A percentile compares a stretch with the other conserved stretches of the same genome.
Conservation (phyloP, 92 coral and sea anemone species). For the Siderastrea siderea region DNA sequence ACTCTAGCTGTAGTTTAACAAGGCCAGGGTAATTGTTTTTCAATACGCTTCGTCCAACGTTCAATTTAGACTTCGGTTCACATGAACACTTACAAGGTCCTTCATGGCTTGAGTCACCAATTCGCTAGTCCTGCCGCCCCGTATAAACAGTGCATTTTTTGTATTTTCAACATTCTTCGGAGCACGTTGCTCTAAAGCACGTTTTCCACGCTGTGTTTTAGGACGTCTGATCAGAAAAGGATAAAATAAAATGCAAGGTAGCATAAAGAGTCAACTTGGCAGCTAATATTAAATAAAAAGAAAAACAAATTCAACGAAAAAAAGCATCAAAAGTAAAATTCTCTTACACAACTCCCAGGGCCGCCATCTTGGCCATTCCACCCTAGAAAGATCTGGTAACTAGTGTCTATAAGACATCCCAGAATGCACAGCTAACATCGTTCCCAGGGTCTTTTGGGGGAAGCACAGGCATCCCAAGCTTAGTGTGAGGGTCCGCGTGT, state of each 20-base stretch:
- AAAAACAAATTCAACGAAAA: background rate
- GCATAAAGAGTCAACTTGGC: background rate
- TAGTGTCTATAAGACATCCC: background rate
- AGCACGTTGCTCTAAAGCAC: constrained; percentile 75
- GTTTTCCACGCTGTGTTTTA: constrained; percentile 93
- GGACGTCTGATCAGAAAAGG: constrained; percentile 73
- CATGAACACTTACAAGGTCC: constrained; percentile 83
- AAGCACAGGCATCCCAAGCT: no score
- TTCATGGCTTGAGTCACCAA: constrained; percentile 90
- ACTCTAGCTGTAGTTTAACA: background rate
- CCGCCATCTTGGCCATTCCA: constrained; percentile 67
- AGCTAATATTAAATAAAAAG: background rate
- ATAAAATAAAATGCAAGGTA: background rate
- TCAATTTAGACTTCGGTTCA: background rate
- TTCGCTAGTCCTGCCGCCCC: constrained; percentile 98
- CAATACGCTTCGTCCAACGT: background rate
- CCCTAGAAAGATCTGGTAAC: constrained; percentile 14
- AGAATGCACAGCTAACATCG: background rate
- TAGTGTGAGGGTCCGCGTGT: no score
- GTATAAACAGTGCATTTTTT: constrained; percentile 89
- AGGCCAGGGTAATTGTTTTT: background rate
- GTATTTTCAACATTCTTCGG: constrained; percentile 89
- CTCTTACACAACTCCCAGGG: constrained; percentile 61
- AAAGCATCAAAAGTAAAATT: background rate
- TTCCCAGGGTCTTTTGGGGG: background rate